These are phyloP conservation scores for Cecropterus lyciades DNA, from an alignment of 1,140 invertebrate genomes.

Conservation along the genomic window DNA sequence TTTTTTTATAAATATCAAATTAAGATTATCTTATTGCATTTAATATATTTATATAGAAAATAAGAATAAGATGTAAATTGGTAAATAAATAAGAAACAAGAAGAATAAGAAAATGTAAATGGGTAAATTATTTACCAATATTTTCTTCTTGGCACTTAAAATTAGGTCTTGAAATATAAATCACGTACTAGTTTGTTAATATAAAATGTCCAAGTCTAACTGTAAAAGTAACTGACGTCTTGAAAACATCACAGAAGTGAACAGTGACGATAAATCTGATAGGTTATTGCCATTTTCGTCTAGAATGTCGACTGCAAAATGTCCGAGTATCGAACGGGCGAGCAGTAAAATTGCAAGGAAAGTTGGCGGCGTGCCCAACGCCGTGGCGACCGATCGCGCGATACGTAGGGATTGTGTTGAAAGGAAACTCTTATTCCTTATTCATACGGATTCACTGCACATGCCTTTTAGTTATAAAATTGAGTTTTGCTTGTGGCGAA, in stretches of 20 bases:
- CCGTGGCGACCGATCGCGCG: conserved; percentile 44
- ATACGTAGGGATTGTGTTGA: conserved; percentile 60
- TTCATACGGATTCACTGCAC: conserved; percentile 47
- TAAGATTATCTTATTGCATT: no score
- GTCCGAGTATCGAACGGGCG: conserved; percentile 59
- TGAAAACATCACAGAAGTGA: conserved; percentile 32
- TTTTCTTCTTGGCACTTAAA: no score
- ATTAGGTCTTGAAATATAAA: no score
- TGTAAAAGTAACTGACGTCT: conserved; percentile 6
- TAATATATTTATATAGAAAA: no score
- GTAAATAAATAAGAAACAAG: no score
- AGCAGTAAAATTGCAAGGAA: conserved; percentile 74
- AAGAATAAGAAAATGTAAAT: no score
- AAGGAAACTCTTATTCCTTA: conserved; percentile 72
- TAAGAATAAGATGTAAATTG: no score
- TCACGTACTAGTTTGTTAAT: no score
- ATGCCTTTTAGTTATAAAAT: conserved; percentile 43
- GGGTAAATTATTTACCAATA: no score
- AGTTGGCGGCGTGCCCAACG: conserved; percentile 64
- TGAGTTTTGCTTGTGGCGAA: background rate
- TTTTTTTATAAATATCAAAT: no score
- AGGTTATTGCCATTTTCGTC: conserved; percentile 73
- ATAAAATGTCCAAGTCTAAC: no score
- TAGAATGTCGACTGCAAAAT: conserved; percentile 64
- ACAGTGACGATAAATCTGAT: conserved; percentile 60